Percentiles rank a stretch among this genome's conserved stretches.
These are phyloP conservation scores for Ecdyonurus torrentis DNA, from an alignment of 2,888 invertebrate genomes.

Conservation along the genomic window DNA sequence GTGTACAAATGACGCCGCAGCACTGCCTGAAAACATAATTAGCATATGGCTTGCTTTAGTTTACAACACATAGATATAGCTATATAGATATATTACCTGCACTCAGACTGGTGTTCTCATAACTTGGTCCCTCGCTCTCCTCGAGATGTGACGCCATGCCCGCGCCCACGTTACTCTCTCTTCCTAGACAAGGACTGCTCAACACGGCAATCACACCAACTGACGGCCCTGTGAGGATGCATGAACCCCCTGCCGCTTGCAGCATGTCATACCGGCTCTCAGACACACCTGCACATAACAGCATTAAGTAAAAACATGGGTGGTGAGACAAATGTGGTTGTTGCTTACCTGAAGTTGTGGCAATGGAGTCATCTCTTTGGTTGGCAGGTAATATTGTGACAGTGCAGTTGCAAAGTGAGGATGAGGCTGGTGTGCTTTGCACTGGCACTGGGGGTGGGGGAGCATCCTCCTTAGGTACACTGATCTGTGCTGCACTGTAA, in stretches of 20 bases:
- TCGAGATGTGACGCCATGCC: not conserved
- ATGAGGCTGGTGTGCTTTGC: slow-evolving; percentile 22
- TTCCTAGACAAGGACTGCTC: not conserved
- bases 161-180: not conserved
- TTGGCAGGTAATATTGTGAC: slow-evolving; percentile 18
- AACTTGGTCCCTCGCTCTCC: slow-evolving; percentile 29
- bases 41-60: no score
- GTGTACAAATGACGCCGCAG: no score
- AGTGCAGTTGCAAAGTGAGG: slow-evolving; percentile 21
- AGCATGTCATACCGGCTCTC: slow-evolving; percentile 28
- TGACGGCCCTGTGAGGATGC: not conserved
- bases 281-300: slow-evolving; percentile 14
- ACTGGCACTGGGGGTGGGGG: slow-evolving; percentile 18
- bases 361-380: not conserved
- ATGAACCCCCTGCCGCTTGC: slow-evolving; percentile 19
- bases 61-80: no score
- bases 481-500: slow-evolving; percentile 20
- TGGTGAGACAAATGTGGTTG: no score
- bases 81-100: slow-evolving; percentile 23
- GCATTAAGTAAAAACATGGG: no score
- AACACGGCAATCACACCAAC: not conserved
- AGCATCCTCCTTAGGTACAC: slow-evolving; percentile 30
- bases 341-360: not conserved
- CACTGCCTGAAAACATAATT: no score
- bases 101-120: slow-evolving; percentile 33